Conservation (phyloP, 2,113 vertebrate genomes). For the Lagopus leucura region DNA sequence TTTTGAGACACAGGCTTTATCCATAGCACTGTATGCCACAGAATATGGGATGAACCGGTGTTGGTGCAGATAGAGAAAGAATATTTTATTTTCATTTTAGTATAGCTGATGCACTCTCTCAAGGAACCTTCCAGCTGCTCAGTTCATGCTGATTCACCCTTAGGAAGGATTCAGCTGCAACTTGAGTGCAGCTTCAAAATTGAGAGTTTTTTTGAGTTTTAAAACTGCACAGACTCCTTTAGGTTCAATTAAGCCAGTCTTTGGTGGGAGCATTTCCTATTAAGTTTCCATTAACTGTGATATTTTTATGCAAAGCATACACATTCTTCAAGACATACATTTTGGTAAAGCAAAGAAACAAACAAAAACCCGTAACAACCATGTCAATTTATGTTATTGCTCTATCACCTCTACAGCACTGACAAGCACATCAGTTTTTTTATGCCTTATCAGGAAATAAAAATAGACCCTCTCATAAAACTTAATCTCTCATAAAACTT, state of each 20-base stretch:
- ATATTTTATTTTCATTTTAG: background rate
- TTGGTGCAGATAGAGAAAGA: background rate
- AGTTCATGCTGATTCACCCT: background rate
- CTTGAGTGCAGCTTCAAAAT: background rate
- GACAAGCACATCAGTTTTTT: background rate
- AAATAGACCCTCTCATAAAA: background rate
- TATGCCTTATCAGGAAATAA: background rate
- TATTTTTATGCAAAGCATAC: background rate
- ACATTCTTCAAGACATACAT: background rate
- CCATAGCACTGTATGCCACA: background rate
- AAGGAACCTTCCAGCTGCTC: background rate
- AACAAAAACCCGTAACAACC: background rate
- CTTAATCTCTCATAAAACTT: background rate
- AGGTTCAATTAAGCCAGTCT: background rate
- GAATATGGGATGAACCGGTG: background rate
- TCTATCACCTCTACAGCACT: background rate
- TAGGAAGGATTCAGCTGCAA: background rate
- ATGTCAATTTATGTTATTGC: background rate
- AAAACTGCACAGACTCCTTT: background rate
- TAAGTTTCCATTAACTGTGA: background rate
- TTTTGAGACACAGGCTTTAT: background rate
- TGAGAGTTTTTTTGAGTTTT: background rate
- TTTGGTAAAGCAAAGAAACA: background rate
- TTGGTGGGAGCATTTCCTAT: background rate
- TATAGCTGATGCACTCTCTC: background rate